phyloP scores from a whole-genome alignment of 2,113 vertebrate genomes.

The Polypterus bichir region DNA sequence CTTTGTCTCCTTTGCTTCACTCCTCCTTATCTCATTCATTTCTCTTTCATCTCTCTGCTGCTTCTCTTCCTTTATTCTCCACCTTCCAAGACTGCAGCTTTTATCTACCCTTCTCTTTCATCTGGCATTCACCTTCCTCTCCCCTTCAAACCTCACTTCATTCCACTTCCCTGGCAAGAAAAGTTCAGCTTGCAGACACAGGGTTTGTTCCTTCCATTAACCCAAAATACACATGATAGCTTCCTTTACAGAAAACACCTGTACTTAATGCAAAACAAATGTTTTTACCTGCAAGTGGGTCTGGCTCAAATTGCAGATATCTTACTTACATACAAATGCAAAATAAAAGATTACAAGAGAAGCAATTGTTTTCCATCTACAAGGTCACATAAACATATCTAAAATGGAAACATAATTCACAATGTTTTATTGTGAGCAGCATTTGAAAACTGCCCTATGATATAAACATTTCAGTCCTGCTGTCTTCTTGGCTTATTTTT shows the following conservation, averaged over 20 bases:
- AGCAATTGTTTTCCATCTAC: too few relatives aligned
- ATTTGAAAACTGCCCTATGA: too few relatives aligned
- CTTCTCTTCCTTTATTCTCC: conserved; percentile 25
- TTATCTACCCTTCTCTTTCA: conserved; percentile 31
- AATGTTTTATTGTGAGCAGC: fast-evolving
- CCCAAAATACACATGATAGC: fast-evolving
- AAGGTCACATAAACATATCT: too few relatives aligned
- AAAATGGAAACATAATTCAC: too few relatives aligned
- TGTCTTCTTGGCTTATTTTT: too few relatives aligned
- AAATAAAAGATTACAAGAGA: too few relatives aligned
- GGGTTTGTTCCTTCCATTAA: not conserved
- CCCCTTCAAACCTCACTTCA: conserved; percentile 30
- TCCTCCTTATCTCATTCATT: conserved; percentile 40
- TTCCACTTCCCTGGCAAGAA: conserved; percentile 26
- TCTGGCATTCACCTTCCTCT: conserved; percentile 26
- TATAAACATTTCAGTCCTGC: too few relatives aligned
- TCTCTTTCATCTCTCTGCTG: conserved; percentile 49
- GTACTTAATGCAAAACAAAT: not conserved
- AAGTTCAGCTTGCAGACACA: conserved; percentile 6
- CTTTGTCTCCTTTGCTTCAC: conserved; percentile 22
- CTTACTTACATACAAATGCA: too few relatives aligned
- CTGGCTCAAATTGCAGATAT: too few relatives aligned
- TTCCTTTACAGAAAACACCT: not conserved
- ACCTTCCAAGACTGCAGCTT: conserved; percentile 34
- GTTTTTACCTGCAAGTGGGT: fast-evolving